These are phyloP conservation scores for Trachelus stipa DNA, from an alignment of 2,888 invertebrate genomes.

Conservation along the genomic window DNA sequence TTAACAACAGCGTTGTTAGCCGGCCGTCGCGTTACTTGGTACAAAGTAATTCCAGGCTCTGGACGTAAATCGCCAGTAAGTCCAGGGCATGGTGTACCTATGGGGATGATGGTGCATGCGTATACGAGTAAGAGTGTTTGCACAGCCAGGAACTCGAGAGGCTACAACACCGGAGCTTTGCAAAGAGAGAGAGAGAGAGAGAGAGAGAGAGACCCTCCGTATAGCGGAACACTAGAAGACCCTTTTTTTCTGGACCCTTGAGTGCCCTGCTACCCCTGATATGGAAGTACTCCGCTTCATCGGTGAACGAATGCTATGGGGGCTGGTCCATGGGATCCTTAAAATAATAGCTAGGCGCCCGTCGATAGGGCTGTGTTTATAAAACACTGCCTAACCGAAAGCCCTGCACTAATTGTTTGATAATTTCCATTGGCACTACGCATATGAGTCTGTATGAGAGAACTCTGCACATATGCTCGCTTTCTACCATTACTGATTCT, in stretches of 20 bases:
- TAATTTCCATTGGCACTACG: constrained; percentile 59
- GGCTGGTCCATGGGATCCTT: constrained; percentile 44
- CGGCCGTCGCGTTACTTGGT: neutral
- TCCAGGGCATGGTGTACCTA: neutral
- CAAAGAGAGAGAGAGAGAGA: constrained; percentile 3
- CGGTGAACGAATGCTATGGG: constrained; percentile 2
- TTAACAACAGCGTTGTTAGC: constrained; percentile 32
- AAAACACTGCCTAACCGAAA: constrained; percentile 54
- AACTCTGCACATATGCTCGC: neutral
- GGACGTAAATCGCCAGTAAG: neutral
- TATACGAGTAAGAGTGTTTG: constrained; percentile 47
- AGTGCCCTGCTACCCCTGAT: constrained; percentile 9
- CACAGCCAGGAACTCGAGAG: constrained; percentile 44
- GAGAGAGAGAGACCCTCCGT: constrained; percentile 3
- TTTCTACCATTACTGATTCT: neutral
- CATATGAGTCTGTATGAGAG: neutral
- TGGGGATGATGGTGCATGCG: constrained; percentile 33
- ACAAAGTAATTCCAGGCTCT: neutral
- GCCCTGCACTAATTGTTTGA: constrained; percentile 59
- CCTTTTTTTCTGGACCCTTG: constrained; percentile 31
- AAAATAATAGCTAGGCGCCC: constrained; percentile 50
- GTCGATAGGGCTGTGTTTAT: constrained; percentile 51
- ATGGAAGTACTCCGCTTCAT: neutral
- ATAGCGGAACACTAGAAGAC: constrained; percentile 57
- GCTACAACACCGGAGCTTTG: constrained; percentile 46